Percentiles rank a stretch among this genome's conserved stretches.
Evolutionary conservation across 1,140 invertebrate species (phyloP).

Genomic region (Philopotamus ludificatus): DNA sequence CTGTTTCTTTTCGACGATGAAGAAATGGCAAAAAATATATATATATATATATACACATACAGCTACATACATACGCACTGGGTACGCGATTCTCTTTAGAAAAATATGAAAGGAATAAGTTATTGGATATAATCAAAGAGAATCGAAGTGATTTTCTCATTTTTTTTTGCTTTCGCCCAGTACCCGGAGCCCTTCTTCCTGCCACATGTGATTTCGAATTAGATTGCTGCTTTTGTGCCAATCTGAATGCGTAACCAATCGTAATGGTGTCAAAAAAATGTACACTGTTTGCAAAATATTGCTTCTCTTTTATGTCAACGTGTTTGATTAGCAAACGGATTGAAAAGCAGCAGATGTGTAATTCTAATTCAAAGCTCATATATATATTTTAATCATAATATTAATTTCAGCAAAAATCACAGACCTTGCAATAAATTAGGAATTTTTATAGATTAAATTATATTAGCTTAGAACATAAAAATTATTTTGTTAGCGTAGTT

Average conservation of each 20-base stretch:
- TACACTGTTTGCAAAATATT: not conserved
- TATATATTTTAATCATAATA: too few relatives aligned
- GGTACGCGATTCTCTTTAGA: conserved; percentile 7
- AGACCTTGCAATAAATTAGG: too few relatives aligned
- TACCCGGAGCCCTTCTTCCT: not conserved
- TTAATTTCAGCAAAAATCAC: too few relatives aligned
- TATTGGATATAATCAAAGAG: conserved; percentile 40
- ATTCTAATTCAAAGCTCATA: too few relatives aligned
- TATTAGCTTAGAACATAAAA: too few relatives aligned
- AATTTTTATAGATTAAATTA: too few relatives aligned
- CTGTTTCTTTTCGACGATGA: conserved; percentile 27
- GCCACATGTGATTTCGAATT: conserved; percentile 34
- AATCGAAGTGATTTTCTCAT: conserved; percentile 35
- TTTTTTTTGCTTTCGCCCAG: not conserved
- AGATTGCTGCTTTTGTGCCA: conserved; percentile 23
- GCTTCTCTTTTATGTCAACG: not conserved
- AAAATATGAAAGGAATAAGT: conserved; percentile 41
- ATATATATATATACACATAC: not conserved
- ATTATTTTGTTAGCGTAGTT: too few relatives aligned
- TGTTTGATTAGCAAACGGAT: not conserved
- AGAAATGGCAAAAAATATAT: conserved; percentile 29
- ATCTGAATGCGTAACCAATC: conserved; percentile 25
- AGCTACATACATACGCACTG: too few relatives aligned
- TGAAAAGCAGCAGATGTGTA: too few relatives aligned
- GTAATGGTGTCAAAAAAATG: conserved; percentile 9